Conservation (phyloP, 2,113 vertebrate species). For the Ancistrus triradiatus region DNA sequence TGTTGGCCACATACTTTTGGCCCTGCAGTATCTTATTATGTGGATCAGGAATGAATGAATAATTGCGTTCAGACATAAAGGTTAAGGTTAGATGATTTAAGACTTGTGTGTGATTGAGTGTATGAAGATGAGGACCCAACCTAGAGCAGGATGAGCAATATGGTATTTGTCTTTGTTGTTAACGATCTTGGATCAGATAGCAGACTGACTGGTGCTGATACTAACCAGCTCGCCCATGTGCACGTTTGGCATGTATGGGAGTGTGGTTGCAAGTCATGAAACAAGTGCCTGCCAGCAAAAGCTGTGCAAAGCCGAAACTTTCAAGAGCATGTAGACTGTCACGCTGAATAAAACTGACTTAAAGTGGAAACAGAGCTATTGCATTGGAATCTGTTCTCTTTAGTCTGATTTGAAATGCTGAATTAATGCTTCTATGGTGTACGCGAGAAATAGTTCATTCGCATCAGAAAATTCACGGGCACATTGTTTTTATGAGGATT, state of each 20-base stretch:
- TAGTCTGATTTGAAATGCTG: not conserved
- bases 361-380: slow-evolving; percentile 6
- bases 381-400: not conserved
- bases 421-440: no score
- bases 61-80: no score
- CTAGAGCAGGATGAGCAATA: not conserved
- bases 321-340: slow-evolving; percentile 2
- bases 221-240: not conserved
- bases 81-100: no score
- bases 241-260: not conserved
- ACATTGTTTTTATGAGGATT: no score
- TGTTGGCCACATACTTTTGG: no score
- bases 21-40: no score
- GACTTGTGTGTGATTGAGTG: no score
- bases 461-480: no score
- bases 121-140: no score
- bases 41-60: no score
- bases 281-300: slow-evolving; percentile 11
- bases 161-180: not conserved
- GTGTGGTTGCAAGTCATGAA: slow-evolving; percentile 17
- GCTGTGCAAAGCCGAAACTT: not conserved
- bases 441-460: no score
- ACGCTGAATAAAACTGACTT: slow-evolving; percentile 12
- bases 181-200: slow-evolving; percentile 1
- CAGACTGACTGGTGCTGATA: slow-evolving; percentile 6